Conservation (phyloP, 2,113 vertebrate species). For the Gorsachius goisagi region DNA sequence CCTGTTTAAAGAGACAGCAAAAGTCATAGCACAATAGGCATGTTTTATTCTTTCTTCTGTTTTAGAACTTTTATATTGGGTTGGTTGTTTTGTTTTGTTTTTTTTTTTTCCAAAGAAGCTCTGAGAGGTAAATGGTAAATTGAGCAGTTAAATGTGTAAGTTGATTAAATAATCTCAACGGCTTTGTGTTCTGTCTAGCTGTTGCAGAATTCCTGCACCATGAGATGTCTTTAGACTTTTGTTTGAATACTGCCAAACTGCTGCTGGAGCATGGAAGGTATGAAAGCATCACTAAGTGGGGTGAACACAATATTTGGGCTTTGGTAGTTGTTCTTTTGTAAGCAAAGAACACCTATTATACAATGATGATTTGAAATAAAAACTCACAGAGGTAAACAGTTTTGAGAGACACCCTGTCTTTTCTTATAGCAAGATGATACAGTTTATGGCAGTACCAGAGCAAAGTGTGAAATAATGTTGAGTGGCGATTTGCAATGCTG, state of each 20-base stretch:
- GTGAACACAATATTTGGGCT: not conserved
- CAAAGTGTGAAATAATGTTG: not conserved
- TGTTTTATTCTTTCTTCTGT: not conserved
- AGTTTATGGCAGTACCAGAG: not conserved
- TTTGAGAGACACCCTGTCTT: not conserved
- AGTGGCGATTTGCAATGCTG: not conserved
- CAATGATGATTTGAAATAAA: not conserved
- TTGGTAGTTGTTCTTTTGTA: not conserved
- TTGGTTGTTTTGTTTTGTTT: too few relatives aligned
- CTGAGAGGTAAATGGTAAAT: not conserved
- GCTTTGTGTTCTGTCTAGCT: constrained; percentile 71
- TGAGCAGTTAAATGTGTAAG: not conserved
- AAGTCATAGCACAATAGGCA: not conserved
- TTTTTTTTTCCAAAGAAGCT: not conserved
- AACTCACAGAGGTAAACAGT: not conserved
- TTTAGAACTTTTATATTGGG: not conserved
- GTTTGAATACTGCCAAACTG: constrained; percentile 80
- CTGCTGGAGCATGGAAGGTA: constrained; percentile 87
- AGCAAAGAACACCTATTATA: not conserved
- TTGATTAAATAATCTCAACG: not conserved
- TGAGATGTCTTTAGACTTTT: constrained; percentile 80
- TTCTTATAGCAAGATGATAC: not conserved
- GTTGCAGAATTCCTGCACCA: constrained; percentile 75
- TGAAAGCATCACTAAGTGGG: not conserved
- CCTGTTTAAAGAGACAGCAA: not conserved